Evolutionary conservation across 2,888 invertebrate genomes (phyloP).

Genomic region (Bursaphelenchus okinawaensis): DNA sequence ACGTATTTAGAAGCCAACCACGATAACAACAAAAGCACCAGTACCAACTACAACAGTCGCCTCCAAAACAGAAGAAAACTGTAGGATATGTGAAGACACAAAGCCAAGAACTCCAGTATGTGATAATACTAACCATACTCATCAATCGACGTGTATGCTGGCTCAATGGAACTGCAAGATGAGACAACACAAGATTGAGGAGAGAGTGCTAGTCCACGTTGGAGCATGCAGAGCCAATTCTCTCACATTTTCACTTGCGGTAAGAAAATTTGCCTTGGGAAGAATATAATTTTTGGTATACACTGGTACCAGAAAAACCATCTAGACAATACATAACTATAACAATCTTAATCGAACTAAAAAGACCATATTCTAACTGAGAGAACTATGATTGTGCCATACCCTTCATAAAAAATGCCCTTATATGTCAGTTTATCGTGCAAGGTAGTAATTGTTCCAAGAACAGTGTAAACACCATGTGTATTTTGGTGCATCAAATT

Average conservation of each 20-base stretch:
- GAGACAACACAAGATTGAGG: constrained; percentile 28
- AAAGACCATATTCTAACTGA: background rate
- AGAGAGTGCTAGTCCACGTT: constrained; percentile 45
- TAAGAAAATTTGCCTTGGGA: no score
- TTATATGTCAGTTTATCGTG: no score
- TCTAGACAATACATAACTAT: background rate
- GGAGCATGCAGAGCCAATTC: constrained; percentile 40
- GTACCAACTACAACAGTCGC: background rate
- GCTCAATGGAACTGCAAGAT: constrained; percentile 47
- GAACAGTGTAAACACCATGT: no score
- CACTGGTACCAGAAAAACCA: background rate
- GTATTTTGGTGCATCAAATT: no score
- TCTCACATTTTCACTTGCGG: constrained; percentile 34
- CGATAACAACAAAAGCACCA: background rate
- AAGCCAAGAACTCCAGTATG: constrained; percentile 26
- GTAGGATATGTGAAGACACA: constrained; percentile 18
- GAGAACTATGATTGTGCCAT: background rate
- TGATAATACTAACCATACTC: constrained; percentile 42
- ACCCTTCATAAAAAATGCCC: no score
- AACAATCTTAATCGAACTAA: background rate
- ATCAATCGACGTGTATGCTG: constrained; percentile 38
- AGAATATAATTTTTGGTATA: background rate
- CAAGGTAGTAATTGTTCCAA: no score
- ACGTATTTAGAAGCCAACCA: background rate
- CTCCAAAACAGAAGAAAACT: constrained; percentile 8